phyloP scores from a whole-genome alignment of 1,140 invertebrate genomes.

The Kradibia gibbosae region DNA sequence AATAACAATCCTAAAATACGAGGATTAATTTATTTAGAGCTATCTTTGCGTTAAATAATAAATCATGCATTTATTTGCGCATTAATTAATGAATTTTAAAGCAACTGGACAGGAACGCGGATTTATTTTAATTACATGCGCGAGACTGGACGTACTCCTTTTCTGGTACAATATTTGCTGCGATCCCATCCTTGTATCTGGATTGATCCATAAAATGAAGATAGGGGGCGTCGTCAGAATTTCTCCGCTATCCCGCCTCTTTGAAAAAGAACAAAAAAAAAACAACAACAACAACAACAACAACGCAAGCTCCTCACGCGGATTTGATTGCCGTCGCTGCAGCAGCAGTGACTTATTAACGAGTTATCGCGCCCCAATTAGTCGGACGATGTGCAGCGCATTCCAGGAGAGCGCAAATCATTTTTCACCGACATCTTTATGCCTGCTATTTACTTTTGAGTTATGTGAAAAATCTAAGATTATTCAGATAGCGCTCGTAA shows the following conservation, averaged over 20 bases:
- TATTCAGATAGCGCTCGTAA: no score
- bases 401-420: not conserved
- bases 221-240: no score
- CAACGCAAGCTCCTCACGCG: no score
- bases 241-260: no score
- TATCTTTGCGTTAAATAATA: not conserved
- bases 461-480: not conserved
- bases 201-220: not conserved
- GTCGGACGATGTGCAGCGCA: not conserved
- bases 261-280: no score
- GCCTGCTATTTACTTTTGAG: not conserved
- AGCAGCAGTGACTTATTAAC: conserved; percentile 17
- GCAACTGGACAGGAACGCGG: not conserved
- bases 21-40: not conserved
- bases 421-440: not conserved
- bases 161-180: no score
- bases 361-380: conserved; percentile 38
- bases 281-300: no score
- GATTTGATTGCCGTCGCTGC: not conserved
- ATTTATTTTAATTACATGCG: not conserved
- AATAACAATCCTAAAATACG: not conserved
- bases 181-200: no score
- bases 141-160: not conserved
- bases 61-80: not conserved
- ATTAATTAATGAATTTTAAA: not conserved